These are phyloP conservation scores for Elgonia sp. DNA, from an alignment of 2,888 invertebrate genomes.

Conservation along the genomic window DNA sequence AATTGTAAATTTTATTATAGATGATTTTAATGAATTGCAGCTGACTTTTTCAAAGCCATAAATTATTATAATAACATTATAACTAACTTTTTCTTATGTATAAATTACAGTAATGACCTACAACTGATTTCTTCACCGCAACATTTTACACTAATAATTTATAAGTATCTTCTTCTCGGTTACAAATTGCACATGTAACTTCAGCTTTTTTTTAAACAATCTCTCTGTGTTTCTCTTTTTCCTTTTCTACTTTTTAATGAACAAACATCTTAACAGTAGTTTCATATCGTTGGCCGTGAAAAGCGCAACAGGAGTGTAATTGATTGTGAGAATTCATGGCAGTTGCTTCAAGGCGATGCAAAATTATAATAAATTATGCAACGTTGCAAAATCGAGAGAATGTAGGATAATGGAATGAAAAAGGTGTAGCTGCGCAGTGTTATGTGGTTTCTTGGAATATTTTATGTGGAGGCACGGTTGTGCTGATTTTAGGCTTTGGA, in stretches of 20 bases:
- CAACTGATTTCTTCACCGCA: too few species aligned
- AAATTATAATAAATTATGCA: conserved; percentile 74
- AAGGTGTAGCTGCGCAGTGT: conserved; percentile 42
- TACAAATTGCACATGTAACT: too few species aligned
- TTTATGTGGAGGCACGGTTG: conserved; percentile 41
- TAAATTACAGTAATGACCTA: too few species aligned
- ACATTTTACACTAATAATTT: too few species aligned
- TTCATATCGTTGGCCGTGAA: conserved; percentile 54
- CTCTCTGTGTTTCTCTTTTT: neutral
- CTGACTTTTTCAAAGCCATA: too few species aligned
- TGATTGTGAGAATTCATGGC: conserved; percentile 64
- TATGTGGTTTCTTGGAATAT: conserved; percentile 53
- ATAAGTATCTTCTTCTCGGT: too few species aligned
- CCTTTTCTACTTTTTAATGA: conserved; percentile 7
- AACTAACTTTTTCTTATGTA: too few species aligned
- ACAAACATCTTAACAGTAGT: conserved; percentile 19
- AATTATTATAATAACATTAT: too few species aligned
- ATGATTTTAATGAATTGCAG: too few species aligned
- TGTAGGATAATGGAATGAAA: conserved; percentile 57
- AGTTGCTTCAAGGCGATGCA: conserved; percentile 44
- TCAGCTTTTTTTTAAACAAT: too few species aligned
- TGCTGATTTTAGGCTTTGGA: conserved; percentile 27
- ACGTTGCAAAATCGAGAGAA: conserved; percentile 69
- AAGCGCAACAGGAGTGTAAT: conserved; percentile 35
- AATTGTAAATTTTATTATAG: too few species aligned